These are phyloP conservation scores for Nycticorax nycticorax DNA, from an alignment of 2,113 vertebrate species.

Conservation along the genomic window DNA sequence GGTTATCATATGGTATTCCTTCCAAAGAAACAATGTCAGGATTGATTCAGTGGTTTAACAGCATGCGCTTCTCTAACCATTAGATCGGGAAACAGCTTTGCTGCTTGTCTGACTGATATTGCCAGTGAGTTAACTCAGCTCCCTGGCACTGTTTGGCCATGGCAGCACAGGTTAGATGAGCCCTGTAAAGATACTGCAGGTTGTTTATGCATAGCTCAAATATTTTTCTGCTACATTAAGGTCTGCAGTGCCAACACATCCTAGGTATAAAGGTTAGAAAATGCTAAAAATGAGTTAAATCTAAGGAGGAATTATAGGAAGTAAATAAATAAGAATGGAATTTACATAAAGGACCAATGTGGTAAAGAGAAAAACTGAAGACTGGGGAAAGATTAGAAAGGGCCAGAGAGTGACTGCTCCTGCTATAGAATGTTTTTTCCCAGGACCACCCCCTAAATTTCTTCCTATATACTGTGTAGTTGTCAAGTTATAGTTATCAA, in stretches of 20 bases:
- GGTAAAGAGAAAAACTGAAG: not conserved
- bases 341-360: not conserved
- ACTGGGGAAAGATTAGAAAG: not conserved
- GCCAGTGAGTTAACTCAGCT: not conserved
- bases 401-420: not conserved
- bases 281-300: not conserved
- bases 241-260: not conserved
- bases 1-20: not conserved
- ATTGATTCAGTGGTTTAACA: not conserved
- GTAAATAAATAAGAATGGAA: not conserved
- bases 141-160: not conserved
- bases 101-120: not conserved
- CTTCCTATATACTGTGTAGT: not conserved
- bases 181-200: not conserved
- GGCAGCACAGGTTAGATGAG: not conserved
- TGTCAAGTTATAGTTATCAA: not conserved
- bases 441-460: not conserved
- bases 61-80: accelerated
- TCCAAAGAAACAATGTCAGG: not conserved
- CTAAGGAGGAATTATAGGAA: not conserved
- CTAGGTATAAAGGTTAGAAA: not conserved
- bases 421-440: not conserved
- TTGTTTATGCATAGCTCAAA: not conserved
- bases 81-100: not conserved
- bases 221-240: not conserved